A percentile compares a stretch with the other conserved stretches of the same genome.
phyloP scores from a whole-genome alignment of 30 jellyfish, hydroid and myxozoan genomes.

The Cassiopea andromeda region DNA sequence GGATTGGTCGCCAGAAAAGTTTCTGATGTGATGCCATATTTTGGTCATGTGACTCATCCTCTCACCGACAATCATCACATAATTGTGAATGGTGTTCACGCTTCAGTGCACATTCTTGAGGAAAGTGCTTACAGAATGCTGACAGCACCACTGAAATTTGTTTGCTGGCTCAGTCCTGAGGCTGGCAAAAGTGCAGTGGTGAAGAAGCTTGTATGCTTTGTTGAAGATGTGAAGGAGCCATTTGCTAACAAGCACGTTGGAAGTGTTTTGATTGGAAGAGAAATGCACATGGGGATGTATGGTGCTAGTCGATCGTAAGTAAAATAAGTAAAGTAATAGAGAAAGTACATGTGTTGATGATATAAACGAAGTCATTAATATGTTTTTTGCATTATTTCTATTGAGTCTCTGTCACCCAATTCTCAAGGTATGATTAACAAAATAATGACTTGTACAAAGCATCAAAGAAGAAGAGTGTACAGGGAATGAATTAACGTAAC shows the following conservation, averaged over 20 bases:
- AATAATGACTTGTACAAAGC: too few relatives aligned
- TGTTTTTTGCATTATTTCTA: too few relatives aligned
- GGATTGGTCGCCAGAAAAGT: constrained; percentile 18
- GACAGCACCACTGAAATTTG: constrained; percentile 52
- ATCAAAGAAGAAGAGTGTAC: too few relatives aligned
- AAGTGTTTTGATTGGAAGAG: constrained; percentile 31
- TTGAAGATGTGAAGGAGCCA: constrained; percentile 53
- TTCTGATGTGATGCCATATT: constrained; percentile 24
- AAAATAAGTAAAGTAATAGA: neutral
- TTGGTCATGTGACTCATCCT: constrained; percentile 45
- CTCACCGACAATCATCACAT: constrained; percentile 71
- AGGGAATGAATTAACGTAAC: too few relatives aligned
- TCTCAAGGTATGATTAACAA: too few relatives aligned
- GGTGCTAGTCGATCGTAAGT: constrained; percentile 24
- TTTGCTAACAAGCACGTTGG: constrained; percentile 31
- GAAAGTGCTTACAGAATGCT: constrained; percentile 48
- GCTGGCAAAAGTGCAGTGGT: constrained; percentile 48
- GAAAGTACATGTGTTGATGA: too few relatives aligned
- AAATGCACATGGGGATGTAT: constrained; percentile 39
- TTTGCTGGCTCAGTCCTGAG: constrained; percentile 59
- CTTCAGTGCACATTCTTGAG: constrained; percentile 57
- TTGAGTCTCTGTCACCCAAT: too few relatives aligned
- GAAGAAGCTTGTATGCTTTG: constrained; percentile 53
- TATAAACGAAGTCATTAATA: too few relatives aligned
- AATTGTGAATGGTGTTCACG: constrained; percentile 62